A percentile compares a stretch with the other conserved stretches of the same genome.
phyloP scores from a whole-genome alignment of 2,113 vertebrate species.

The Saimiri boliviensis region DNA sequence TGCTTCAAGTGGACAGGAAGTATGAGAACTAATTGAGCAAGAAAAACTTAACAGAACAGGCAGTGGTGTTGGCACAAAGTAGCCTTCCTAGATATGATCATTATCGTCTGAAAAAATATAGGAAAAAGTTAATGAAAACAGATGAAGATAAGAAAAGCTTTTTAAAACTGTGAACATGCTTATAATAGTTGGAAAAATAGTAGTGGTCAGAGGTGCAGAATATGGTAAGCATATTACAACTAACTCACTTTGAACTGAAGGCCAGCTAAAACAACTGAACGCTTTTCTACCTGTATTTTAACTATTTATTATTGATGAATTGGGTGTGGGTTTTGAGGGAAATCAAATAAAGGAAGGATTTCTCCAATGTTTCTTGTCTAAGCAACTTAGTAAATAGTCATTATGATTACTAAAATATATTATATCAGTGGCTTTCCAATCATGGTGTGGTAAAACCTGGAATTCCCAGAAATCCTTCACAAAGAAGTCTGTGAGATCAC shows the following conservation, averaged over 20 bases:
- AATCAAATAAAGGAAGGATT: not conserved
- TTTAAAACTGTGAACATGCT: not conserved
- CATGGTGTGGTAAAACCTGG: not conserved
- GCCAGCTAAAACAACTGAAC: not conserved
- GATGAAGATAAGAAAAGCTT: not conserved
- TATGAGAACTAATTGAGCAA: not conserved
- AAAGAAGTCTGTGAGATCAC: not conserved
- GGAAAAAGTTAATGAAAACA: not conserved
- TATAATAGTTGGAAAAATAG: not conserved
- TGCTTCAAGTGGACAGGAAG: not conserved
- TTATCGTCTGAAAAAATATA: not conserved
- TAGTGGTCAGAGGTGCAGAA: fast-evolving
- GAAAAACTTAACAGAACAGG: not conserved
- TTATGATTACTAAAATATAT: not conserved
- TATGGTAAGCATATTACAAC: not conserved
- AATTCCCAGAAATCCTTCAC: not conserved
- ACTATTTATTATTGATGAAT: not conserved
- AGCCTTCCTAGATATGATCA: not conserved
- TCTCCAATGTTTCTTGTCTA: not conserved
- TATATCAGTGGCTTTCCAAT: not conserved
- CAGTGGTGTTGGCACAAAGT: no score
- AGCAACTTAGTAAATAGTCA: not conserved
- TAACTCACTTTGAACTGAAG: not conserved
- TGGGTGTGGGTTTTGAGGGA: not conserved
- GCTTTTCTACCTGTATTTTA: not conserved